Evolutionary conservation across 2,888 invertebrate species (phyloP).

Genomic region (Ophraella communa): DNA sequence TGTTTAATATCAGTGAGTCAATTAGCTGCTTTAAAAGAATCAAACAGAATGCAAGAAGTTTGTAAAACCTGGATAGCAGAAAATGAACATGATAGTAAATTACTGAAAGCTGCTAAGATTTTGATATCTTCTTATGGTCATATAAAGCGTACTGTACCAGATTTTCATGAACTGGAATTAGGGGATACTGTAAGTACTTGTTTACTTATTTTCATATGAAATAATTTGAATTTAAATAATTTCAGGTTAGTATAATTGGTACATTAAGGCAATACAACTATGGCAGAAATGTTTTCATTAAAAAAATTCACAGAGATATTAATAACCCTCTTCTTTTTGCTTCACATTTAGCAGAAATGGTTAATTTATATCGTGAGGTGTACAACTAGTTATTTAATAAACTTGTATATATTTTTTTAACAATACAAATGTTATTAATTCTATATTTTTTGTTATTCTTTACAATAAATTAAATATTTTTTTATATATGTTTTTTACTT

Average conservation of each 20-base stretch:
- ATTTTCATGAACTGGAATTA: neutral
- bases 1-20: slow-evolving; percentile 28
- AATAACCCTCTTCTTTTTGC: slow-evolving; percentile 12
- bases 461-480: too few species aligned
- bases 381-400: neutral
- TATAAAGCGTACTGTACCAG: neutral
- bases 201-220: neutral
- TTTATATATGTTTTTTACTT: too few species aligned
- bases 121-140: neutral
- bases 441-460: too few species aligned
- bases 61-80: neutral
- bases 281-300: slow-evolving; percentile 26
- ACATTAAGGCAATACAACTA: slow-evolving; percentile 17
- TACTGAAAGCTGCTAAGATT: neutral
- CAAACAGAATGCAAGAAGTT: neutral
- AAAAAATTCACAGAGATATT: slow-evolving; percentile 20
- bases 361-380: slow-evolving; percentile 11
- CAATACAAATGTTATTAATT: too few species aligned
- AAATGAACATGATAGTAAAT: neutral
- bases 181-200: slow-evolving; percentile 6
- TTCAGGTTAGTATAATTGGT: slow-evolving; percentile 27
- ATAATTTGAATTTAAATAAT: neutral
- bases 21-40: neutral
- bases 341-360: slow-evolving; percentile 19
- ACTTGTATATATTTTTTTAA: too few species aligned